Conservation (phyloP, 2,797 vertebrate species). For the Sternotherus odoratus region DNA sequence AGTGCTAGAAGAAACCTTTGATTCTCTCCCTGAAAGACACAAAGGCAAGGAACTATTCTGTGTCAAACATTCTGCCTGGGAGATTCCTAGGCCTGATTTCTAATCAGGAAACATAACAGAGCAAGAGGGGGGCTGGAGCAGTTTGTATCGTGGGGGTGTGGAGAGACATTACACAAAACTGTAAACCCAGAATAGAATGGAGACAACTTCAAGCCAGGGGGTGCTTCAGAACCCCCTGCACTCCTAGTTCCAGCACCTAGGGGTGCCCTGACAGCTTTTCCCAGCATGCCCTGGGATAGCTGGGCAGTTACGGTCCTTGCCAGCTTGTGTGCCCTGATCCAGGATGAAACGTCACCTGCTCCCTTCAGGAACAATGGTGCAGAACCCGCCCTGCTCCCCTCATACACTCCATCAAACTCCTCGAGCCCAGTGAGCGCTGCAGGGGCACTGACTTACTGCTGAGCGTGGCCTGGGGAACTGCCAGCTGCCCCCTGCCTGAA, state of each 20-base stretch:
- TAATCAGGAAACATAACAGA: neutral
- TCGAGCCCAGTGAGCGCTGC: neutral
- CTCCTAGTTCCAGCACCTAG: too few relatives aligned
- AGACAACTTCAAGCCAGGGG: too few relatives aligned
- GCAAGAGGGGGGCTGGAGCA: neutral
- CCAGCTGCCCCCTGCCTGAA: neutral
- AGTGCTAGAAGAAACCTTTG: neutral
- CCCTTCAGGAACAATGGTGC: neutral
- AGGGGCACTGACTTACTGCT: neutral
- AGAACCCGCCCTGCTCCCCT: neutral
- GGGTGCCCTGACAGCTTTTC: neutral
- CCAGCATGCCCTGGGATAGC: neutral
- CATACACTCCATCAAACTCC: constrained; percentile 32
- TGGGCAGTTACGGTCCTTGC: neutral
- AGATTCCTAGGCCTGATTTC: neutral
- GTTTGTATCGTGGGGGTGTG: too few relatives aligned
- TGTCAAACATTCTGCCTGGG: neutral
- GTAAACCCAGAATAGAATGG: too few relatives aligned
- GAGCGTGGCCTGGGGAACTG: neutral
- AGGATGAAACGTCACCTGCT: neutral
- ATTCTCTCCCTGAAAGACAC: neutral
- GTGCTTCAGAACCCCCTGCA: too few relatives aligned
- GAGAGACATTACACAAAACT: too few relatives aligned
- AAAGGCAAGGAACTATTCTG: neutral
- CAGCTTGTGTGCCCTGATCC: neutral